A percentile compares a stretch with the other conserved stretches of the same genome.
Evolutionary conservation across 2,113 vertebrate genomes (phyloP).

Genomic region (Rhinolophus sinicus): DNA sequence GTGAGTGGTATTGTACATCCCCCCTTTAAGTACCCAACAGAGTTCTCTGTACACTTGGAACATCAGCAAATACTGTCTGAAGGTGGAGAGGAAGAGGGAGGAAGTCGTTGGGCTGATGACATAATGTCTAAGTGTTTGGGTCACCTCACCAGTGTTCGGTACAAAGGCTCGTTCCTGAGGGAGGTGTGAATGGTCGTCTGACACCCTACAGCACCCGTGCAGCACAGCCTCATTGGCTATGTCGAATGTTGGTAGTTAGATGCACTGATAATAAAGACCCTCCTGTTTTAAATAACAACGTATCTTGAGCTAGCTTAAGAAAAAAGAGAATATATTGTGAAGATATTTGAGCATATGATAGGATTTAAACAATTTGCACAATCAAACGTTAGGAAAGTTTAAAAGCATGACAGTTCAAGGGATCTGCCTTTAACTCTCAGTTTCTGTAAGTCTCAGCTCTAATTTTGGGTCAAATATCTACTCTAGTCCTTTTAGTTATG

Average conservation of each 20-base stretch:
- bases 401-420: background rate
- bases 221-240: background rate
- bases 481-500: background rate
- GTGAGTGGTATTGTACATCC: background rate
- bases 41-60: background rate
- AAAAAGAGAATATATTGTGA: background rate
- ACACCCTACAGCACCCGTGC: rapidly evolving
- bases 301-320: background rate
- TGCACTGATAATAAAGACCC: background rate
- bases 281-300: background rate
- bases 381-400: background rate
- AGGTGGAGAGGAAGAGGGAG: slow-evolving; percentile 22
- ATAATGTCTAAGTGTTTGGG: slow-evolving; percentile 57
- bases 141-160: background rate
- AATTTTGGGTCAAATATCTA: background rate
- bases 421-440: background rate
- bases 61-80: slow-evolving; percentile 32
- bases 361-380: background rate
- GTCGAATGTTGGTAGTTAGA: background rate
- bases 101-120: slow-evolving; percentile 48
- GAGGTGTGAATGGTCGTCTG: background rate
- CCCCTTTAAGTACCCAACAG: background rate
- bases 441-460: background rate
- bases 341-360: background rate
- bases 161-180: background rate